Base-by-base conservation (phyloP, 2,888 invertebrate genomes). In the Bibio marci region DNA sequence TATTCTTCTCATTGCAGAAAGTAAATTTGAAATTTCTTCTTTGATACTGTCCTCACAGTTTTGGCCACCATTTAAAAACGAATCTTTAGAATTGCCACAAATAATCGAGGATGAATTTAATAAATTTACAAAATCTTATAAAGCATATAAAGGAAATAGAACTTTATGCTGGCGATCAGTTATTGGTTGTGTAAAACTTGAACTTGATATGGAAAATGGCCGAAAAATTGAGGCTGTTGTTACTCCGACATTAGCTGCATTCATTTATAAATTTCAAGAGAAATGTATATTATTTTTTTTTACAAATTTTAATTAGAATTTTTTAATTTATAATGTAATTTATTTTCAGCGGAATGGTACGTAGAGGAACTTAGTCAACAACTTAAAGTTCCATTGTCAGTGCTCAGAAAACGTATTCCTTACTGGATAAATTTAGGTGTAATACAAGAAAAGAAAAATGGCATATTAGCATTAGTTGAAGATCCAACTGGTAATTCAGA, bases 1-100 rank as follows among this genome's bases (percentile, higher is more conserved):
- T n/a, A 30, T n/a, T 26, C 19, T 36, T 28, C 7, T 12, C n/a
- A 28, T 26, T 32, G 5, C 26, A 38, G 37, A 48, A 44, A 56
- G 73, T 59, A 60, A 65, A 32, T 73, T 83, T 45, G 71, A 76
- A 18, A 71, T 82, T 22, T 76, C 76, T 47, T 82, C 90, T 2
- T 76, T 95, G 63, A 88, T 97, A 48, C 67, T 98, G n/a, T 97
- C 95, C 0, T 90, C 91, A 2, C 94, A 97, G 58, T 98, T 95
- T 66, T 98, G 97, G 97, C 97, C 97, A 1, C 77, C 86, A 8
- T 91, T 95, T 49, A 87, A 92, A 56, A 92, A 94, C 58, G 92
- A 94, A 61, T 85, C 81, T 48, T 65, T 95, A 14, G 82, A 88
- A 53, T 62, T 95, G 35, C 94, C 94, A 1, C 70, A 72, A 22